phyloP scores from a whole-genome alignment of 2,113 vertebrate genomes.

The Circaetus gallicus region DNA sequence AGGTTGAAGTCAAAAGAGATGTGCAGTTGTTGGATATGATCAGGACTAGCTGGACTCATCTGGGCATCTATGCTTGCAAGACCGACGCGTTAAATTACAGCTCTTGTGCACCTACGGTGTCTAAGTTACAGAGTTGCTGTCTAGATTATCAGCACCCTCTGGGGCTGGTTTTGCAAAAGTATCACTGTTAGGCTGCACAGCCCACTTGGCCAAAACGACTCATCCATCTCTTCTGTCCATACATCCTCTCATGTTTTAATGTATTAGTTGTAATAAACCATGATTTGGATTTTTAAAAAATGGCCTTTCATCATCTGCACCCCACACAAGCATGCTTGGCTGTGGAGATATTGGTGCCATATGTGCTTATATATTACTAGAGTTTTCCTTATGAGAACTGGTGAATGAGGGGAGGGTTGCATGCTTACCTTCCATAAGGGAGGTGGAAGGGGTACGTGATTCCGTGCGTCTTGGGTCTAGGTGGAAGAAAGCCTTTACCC shows the following conservation, averaged over 20 bases:
- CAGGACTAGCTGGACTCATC: neutral
- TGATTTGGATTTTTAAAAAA: neutral
- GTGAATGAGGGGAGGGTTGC: neutral
- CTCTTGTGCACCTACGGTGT: neutral
- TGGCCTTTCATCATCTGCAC: neutral
- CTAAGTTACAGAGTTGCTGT: neutral
- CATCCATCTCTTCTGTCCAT: neutral
- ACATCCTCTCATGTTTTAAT: neutral
- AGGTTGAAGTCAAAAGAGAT: neutral
- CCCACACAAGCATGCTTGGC: neutral
- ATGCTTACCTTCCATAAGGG: neutral
- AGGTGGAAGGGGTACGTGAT: neutral
- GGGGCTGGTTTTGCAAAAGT: neutral
- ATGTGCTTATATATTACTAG: neutral
- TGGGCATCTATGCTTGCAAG: neutral
- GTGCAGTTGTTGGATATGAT: neutral
- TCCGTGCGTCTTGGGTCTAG: fast-evolving
- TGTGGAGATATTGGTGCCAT: neutral
- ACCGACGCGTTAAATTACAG: neutral
- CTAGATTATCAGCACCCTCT: neutral
- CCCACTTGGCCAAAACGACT: neutral
- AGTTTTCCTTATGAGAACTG: neutral
- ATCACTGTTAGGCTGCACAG: neutral
- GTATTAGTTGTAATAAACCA: neutral
- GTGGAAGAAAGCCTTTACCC: neutral